Evolutionary conservation across 2,113 vertebrate species (phyloP).

Genomic region (Regulus satrapa): DNA sequence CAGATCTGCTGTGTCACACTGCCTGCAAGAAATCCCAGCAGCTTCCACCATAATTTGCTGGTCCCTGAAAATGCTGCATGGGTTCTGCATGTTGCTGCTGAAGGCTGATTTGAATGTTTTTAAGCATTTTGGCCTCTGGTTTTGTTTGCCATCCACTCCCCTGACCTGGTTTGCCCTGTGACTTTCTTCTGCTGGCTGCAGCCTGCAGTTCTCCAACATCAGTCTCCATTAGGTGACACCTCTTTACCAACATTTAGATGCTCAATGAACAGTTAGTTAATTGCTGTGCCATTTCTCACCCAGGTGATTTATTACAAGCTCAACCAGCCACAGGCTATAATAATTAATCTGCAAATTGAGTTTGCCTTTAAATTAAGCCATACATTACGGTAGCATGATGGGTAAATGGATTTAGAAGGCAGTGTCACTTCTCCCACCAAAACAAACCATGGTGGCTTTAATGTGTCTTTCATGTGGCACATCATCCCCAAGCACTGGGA

Average conservation of each 20-base stretch:
- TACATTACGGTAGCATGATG: not conserved
- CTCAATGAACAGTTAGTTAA: not conserved
- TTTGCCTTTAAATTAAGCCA: conserved; percentile 22
- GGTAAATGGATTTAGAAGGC: not conserved
- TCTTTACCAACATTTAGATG: not conserved
- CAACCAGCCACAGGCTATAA: not conserved
- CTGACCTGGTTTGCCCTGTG: not conserved
- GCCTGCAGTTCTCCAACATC: not conserved
- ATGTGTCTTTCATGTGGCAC: not conserved
- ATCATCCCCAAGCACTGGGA: not conserved
- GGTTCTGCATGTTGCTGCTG: not conserved
- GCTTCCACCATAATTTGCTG: not conserved
- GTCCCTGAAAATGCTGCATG: not conserved
- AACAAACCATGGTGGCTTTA: not conserved
- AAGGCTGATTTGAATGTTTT: not conserved
- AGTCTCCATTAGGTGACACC: conserved; percentile 13
- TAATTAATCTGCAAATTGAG: conserved; percentile 46
- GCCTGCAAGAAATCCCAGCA: not conserved
- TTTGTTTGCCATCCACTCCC: not conserved
- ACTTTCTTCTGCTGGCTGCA: not conserved
- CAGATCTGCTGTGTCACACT: not conserved
- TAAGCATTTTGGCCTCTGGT: not conserved
- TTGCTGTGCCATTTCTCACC: conserved; percentile 1
- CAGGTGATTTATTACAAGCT: conserved; percentile 15
- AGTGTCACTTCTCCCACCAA: not conserved